Evolutionary conservation across 2,113 vertebrate genomes (phyloP).

Genomic region (Peromyscus maniculatus): DNA sequence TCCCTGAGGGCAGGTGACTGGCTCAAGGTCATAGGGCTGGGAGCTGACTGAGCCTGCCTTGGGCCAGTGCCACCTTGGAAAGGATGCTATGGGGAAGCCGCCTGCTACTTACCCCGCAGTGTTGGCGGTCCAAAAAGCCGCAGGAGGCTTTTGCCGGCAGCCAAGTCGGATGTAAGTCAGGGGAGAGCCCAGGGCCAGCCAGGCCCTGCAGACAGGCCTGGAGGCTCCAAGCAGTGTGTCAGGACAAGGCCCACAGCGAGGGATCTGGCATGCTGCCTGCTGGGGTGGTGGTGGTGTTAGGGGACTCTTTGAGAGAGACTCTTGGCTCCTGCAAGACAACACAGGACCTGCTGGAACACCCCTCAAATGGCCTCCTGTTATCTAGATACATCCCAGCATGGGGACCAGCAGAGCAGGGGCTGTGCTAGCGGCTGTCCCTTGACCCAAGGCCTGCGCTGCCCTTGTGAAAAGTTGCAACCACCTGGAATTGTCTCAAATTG

Average conservation of each 20-base stretch:
- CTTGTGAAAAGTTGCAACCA: neutral
- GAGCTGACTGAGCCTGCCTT: neutral
- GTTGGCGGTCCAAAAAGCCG: constrained; percentile 66
- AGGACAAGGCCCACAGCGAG: neutral
- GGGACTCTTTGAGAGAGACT: neutral
- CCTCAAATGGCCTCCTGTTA: neutral
- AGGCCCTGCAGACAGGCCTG: constrained; percentile 21
- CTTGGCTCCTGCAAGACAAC: neutral
- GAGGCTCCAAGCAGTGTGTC: neutral
- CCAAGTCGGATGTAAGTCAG: constrained; percentile 76
- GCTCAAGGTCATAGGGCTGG: constrained; percentile 17
- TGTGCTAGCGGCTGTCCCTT: neutral
- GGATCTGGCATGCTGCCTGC: constrained; percentile 14
- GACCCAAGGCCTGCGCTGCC: neutral
- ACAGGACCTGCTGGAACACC: neutral
- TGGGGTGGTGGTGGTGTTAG: neutral
- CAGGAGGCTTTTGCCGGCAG: constrained; percentile 62
- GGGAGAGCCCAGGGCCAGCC: constrained; percentile 22
- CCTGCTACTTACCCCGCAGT: neutral
- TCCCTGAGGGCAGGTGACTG: neutral
- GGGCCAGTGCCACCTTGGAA: constrained; percentile 71
- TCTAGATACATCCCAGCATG: neutral
- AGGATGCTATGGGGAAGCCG: constrained; percentile 65
- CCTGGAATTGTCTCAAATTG: neutral
- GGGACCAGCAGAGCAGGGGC: neutral